These are phyloP conservation scores for Anguilla marmorata DNA, from an alignment of 2,797 vertebrate genomes.

Conservation along the genomic window DNA sequence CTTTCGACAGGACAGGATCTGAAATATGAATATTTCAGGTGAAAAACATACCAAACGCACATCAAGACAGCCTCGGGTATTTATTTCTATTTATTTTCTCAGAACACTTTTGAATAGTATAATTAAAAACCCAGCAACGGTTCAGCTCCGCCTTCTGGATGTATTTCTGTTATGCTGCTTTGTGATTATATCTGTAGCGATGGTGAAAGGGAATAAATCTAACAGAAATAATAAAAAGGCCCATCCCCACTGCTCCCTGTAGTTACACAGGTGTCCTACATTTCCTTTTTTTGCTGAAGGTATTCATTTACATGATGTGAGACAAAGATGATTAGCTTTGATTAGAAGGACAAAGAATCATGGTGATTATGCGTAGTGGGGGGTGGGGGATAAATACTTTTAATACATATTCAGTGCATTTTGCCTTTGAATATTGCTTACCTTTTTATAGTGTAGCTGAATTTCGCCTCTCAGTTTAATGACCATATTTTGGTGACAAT, in stretches of 20 bases:
- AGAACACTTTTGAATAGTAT: neutral
- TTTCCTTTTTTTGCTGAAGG: slow-evolving; percentile 33
- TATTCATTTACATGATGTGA: slow-evolving; percentile 35
- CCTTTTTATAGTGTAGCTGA: neutral
- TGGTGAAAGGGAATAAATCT: slow-evolving; percentile 37
- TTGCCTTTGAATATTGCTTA: neutral
- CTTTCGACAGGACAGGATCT: neutral
- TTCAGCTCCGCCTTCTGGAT: neutral
- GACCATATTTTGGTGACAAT: no score
- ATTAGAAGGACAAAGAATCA: slow-evolving; percentile 26
- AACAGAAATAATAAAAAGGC: slow-evolving; percentile 28
- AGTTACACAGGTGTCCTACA: slow-evolving; percentile 43
- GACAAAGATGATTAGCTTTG: slow-evolving; percentile 41
- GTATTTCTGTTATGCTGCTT: slow-evolving; percentile 7
- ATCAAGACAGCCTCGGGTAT: neutral
- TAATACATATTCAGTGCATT: neutral
- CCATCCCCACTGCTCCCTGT: slow-evolving; percentile 22
- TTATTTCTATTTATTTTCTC: neutral
- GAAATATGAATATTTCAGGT: neutral
- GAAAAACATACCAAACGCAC: neutral
- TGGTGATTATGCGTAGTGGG: neutral
- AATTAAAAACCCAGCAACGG: neutral
- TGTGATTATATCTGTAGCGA: slow-evolving; percentile 38
- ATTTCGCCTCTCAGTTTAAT: neutral
- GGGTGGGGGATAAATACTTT: neutral